Conservation (phyloP, 2,797 vertebrate species). For the Pygocentrus nattereri region DNA sequence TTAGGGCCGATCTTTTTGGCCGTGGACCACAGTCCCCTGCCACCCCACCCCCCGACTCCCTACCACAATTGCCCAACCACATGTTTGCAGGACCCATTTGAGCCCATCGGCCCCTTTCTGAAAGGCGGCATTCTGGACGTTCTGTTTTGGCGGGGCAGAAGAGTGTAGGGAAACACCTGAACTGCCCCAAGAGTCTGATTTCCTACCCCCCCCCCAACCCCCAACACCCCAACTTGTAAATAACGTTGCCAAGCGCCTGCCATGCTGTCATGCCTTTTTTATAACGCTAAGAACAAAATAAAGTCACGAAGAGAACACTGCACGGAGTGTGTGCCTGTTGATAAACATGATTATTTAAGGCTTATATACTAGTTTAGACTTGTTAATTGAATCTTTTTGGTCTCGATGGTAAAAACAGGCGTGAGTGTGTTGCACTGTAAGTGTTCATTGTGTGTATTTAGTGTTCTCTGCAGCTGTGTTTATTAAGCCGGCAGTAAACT, state of each 20-base stretch:
- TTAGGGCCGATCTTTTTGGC: slow-evolving; percentile 20
- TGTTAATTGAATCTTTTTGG: no score
- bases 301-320: slow-evolving; percentile 60
- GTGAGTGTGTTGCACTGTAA: no score
- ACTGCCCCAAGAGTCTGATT: not conserved
- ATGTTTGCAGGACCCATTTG: slow-evolving; percentile 28
- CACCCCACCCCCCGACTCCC: not conserved
- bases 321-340: slow-evolving; percentile 20
- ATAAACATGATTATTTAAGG: no score
- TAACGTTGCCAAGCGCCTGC: slow-evolving; percentile 71
- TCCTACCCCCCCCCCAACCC: not conserved
- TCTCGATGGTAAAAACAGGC: no score
- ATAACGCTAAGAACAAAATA: slow-evolving; percentile 63
- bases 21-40: not conserved
- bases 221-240: slow-evolving; percentile 73
- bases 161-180: not conserved
- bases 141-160: slow-evolving; percentile 34
- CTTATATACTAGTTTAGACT: no score
- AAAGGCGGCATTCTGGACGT: slow-evolving; percentile 20
- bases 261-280: slow-evolving; percentile 66
- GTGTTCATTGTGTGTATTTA: no score
- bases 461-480: no score
- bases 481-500: no score
- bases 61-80: no score
- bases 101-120: not conserved